Evolutionary conservation across 2,797 vertebrate species (phyloP).

Genomic region (Acropternis orthonyx): DNA sequence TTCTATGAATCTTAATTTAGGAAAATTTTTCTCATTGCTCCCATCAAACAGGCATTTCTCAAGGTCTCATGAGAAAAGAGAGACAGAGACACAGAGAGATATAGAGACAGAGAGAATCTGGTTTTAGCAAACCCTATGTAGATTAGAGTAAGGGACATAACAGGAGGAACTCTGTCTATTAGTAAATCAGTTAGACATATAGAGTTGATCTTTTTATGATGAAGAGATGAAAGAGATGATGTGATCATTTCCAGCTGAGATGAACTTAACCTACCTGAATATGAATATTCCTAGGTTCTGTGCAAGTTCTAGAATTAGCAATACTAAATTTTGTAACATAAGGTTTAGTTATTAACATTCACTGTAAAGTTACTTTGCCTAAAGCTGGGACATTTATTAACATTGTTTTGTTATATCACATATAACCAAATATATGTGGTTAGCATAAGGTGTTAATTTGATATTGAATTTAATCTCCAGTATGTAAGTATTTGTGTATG

Average conservation of each 20-base stretch:
- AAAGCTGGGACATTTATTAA: no score
- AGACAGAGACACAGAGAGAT: no score
- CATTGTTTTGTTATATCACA: no score
- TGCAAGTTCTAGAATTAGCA: background rate
- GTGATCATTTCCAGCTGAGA: background rate
- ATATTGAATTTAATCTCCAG: no score
- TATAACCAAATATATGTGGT: no score
- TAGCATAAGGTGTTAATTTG: no score
- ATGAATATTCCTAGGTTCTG: background rate
- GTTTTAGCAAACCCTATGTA: no score
- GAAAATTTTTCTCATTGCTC: background rate
- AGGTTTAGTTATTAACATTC: background rate
- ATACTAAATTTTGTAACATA: background rate
- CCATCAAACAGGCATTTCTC: background rate
- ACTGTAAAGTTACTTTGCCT: no score
- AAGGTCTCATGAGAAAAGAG: background rate
- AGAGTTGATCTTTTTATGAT: background rate
- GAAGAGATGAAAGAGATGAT: background rate
- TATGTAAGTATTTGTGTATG: no score
- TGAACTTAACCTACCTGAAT: background rate
- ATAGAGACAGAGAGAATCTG: no score
- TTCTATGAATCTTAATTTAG: background rate
- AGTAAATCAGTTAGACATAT: background rate
- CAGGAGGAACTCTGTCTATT: background rate
- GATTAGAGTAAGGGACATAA: no score